These are phyloP conservation scores for Oscheius sp. DNA, from an alignment of 2,888 invertebrate genomes.

Conservation along the genomic window DNA sequence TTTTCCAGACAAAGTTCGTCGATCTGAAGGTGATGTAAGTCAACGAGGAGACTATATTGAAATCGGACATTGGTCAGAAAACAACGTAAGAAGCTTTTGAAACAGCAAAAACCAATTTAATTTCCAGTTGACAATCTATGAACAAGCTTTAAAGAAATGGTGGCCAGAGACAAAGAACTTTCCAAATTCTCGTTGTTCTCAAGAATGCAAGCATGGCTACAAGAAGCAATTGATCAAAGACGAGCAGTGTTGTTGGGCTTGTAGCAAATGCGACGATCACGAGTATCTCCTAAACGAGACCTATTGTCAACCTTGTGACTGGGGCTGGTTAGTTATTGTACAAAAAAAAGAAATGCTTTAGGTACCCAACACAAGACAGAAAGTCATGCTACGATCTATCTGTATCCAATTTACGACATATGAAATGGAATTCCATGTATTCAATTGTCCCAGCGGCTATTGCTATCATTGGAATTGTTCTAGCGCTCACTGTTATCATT, in stretches of 20 bases:
- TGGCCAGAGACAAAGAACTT: conserved; percentile 45
- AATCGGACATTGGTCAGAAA: conserved; percentile 68
- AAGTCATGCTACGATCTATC: conserved; percentile 61
- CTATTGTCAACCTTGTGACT: conserved; percentile 64
- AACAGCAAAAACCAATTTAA: not conserved
- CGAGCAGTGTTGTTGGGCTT: conserved; percentile 73
- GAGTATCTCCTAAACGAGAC: conserved; percentile 67
- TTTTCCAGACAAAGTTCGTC: conserved; percentile 29
- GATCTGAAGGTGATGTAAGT: conserved; percentile 8
- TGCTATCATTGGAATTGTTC: conserved; percentile 75
- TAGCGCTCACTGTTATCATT: conserved; percentile 76
- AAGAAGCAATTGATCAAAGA: conserved; percentile 72
- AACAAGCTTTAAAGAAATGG: conserved; percentile 34
- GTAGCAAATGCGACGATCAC: conserved; percentile 66
- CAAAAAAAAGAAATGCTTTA: conserved; percentile 8
- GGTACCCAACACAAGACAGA: conserved; percentile 51
- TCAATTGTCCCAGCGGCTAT: conserved; percentile 77
- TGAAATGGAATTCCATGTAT: conserved; percentile 78
- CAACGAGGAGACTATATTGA: conserved; percentile 61
- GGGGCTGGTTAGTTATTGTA: conserved; percentile 50
- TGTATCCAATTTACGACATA: conserved; percentile 70
- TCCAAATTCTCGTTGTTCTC: conserved; percentile 72
- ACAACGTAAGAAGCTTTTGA: conserved; percentile 43
- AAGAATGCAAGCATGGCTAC: conserved; percentile 71
- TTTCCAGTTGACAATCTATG: conserved; percentile 48